Evolutionary conservation across 2,888 invertebrate species (phyloP).

Genomic region (Margaritifera margaritifera): DNA sequence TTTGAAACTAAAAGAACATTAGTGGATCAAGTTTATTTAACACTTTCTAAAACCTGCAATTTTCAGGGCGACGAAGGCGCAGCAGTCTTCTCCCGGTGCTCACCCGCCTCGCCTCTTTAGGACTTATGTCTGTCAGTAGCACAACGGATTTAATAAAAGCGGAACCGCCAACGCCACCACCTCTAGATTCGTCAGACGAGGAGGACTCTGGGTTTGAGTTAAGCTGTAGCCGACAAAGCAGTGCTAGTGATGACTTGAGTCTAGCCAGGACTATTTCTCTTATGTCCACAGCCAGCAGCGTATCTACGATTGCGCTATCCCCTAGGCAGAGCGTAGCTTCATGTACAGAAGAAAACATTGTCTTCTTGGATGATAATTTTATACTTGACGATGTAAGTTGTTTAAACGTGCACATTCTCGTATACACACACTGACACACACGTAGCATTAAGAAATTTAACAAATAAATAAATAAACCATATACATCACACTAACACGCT

Average conservation of each 20-base stretch:
- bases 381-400: conserved; percentile 1
- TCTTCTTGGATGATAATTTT: conserved; percentile 26
- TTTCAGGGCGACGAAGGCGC: conserved; percentile 47
- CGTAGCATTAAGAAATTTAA: no score
- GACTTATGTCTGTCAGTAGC: conserved; percentile 55
- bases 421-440: no score
- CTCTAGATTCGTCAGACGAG: conserved; percentile 14
- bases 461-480: no score
- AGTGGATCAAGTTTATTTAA: no score
- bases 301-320: conserved; percentile 28
- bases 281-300: conserved; percentile 17
- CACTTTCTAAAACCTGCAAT: background rate
- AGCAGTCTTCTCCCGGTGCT: conserved; percentile 62
- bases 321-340: conserved; percentile 31
- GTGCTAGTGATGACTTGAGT: conserved; percentile 29
- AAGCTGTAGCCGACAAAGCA: conserved; percentile 28
- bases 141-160: conserved; percentile 53
- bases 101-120: conserved; percentile 58
- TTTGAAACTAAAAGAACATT: no score
- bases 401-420: no score
- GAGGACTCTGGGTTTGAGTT: conserved; percentile 19
- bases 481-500: no score
- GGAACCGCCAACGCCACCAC: conserved; percentile 34
- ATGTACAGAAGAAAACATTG: conserved; percentile 27
- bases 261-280: conserved; percentile 34